Conservation (phyloP, 2,888 invertebrate species). For the Dicyrtomina minuta region DNA sequence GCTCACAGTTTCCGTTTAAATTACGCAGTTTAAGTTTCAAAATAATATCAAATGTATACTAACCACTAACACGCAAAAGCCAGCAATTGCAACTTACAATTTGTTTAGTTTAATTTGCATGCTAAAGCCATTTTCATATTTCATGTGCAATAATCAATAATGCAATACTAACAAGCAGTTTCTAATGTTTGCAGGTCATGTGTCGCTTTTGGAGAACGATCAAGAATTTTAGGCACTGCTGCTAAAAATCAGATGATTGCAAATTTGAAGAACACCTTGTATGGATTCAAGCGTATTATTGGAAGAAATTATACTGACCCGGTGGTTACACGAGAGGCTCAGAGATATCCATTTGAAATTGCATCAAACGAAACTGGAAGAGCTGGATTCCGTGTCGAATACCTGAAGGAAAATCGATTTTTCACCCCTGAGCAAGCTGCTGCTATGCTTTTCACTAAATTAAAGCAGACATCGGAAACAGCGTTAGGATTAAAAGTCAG, state of each 20-base stretch:
- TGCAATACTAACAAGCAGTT: too few species aligned
- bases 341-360: constrained; percentile 75
- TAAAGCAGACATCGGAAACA: constrained; percentile 84
- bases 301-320: constrained; percentile 89
- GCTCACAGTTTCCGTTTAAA: too few species aligned
- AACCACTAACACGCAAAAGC: too few species aligned
- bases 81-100: too few species aligned
- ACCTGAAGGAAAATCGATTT: constrained; percentile 79
- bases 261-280: constrained; percentile 95
- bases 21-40: too few species aligned
- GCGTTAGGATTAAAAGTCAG: constrained; percentile 88
- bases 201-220: constrained; percentile 90
- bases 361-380: constrained; percentile 74
- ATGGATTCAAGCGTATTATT: constrained; percentile 87
- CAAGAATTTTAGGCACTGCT: constrained; percentile 90
- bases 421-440: constrained; percentile 93
- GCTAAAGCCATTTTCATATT: too few species aligned
- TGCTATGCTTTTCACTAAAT: constrained; percentile 94
- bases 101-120: too few species aligned
- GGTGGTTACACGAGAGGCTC: constrained; percentile 78
- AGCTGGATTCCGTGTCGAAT: constrained; percentile 76
- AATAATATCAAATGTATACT: too few species aligned
- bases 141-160: too few species aligned
- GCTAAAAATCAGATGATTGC: constrained; percentile 96
- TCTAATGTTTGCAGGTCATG: too few species aligned